Conservation (phyloP, 2,888 invertebrate genomes). For the Oscheius sp. region DNA sequence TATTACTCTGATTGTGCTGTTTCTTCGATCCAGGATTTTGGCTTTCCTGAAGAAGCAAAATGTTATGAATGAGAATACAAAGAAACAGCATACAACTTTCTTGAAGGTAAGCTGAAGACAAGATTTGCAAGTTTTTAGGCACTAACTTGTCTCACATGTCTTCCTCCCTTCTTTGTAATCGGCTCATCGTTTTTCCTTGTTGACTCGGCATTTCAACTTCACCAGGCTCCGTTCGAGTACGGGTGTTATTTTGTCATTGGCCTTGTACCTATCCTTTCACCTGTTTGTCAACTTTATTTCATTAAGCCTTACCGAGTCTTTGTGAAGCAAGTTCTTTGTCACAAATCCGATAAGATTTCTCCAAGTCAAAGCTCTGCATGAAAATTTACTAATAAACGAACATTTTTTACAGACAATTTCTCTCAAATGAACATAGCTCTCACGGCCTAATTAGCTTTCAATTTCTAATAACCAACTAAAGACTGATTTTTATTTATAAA, state of each 20-base stretch:
- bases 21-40: background rate
- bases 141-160: background rate
- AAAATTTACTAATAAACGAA: too few relatives aligned
- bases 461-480: too few relatives aligned
- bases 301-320: background rate
- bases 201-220: background rate
- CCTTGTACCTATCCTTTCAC: slow-evolving; percentile 2
- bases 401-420: too few relatives aligned
- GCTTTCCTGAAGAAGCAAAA: background rate
- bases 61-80: background rate
- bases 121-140: too few relatives aligned
- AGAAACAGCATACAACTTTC: background rate
- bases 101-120: too few relatives aligned
- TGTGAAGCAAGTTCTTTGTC: background rate
- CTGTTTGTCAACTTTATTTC: background rate
- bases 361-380: too few relatives aligned
- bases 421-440: too few relatives aligned
- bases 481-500: too few relatives aligned
- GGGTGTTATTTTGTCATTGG: background rate
- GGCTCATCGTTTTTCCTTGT: background rate
- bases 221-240: background rate
- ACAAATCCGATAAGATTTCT: too few relatives aligned
- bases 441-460: too few relatives aligned
- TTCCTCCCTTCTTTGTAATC: slow-evolving; percentile 4
- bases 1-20: background rate